These are phyloP conservation scores for Ochropacha duplaris DNA, from an alignment of 2,888 invertebrate species.

Conservation along the genomic window DNA sequence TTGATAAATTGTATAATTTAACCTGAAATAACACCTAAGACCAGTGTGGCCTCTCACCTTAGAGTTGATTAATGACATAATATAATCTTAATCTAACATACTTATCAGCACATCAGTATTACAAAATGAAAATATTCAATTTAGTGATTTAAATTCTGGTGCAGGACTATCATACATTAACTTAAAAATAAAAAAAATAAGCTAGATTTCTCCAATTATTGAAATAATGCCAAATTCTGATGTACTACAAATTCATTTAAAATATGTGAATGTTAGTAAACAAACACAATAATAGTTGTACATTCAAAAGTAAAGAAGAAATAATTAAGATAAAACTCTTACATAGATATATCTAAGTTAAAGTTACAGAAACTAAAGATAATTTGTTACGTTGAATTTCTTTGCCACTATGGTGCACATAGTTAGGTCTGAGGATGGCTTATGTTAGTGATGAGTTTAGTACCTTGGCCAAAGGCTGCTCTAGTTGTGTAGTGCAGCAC, in stretches of 20 bases:
- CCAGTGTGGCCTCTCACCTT: slow-evolving; percentile 47
- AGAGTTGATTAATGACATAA: slow-evolving; percentile 43
- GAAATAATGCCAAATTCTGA: slow-evolving; percentile 32
- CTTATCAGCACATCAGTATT: slow-evolving; percentile 12
- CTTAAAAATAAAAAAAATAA: slow-evolving; percentile 20
- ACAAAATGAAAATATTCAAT: slow-evolving; percentile 3
- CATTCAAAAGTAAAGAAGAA: slow-evolving; percentile 20
- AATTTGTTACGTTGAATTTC: slow-evolving; percentile 69
- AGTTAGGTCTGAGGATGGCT: slow-evolving; percentile 71
- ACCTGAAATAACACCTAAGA: slow-evolving; percentile 72
- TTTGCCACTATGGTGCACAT: slow-evolving; percentile 74
- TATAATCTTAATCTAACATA: slow-evolving; percentile 23
- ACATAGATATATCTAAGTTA: slow-evolving; percentile 41
- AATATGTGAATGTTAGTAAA: slow-evolving; percentile 17
- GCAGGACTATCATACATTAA: slow-evolving; percentile 3
- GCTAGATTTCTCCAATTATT: slow-evolving; percentile 34
- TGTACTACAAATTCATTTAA: slow-evolving; percentile 31
- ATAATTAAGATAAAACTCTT: slow-evolving; percentile 36
- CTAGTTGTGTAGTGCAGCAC: slow-evolving; percentile 53
- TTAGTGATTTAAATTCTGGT: neutral
- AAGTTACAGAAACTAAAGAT: slow-evolving; percentile 45
- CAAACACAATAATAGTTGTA: slow-evolving; percentile 19
- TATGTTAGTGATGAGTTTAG: slow-evolving; percentile 62
- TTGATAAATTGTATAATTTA: slow-evolving; percentile 46
- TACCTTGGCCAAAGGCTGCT: slow-evolving; percentile 75